Base-by-base conservation (phyloP, 2,113 vertebrate species). In the Colius striatus region DNA sequence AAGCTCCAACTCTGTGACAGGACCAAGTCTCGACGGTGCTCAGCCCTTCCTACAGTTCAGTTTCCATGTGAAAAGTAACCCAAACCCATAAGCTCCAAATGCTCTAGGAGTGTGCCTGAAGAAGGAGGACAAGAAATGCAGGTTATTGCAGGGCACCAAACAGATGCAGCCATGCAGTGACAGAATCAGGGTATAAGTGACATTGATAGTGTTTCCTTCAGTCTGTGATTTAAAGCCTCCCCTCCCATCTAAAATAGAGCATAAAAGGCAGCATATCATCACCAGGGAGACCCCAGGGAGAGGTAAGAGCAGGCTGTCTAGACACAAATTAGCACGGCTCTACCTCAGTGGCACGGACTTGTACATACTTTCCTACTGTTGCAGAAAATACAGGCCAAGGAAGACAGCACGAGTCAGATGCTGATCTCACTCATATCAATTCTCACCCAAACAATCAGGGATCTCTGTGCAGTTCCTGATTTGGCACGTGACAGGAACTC, bases 321-420 rank as follows among this genome's bases (percentile, higher is more conserved):
- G 78, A 88, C 75, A 77, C 34, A 20, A 50, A 58, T 27, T 1
- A 76, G 34, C 71, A 62, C 66, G 7, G 67, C 65, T 60, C 41
- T 58, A 20, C 27, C 78, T 72, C 38, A 4, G 61, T 2, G 53
- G 9, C 45, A 65, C 2, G 0, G 41, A 36, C 29, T 53, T 11
- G 20, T 6, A 2, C 0, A 7, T 8, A 23, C 53, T 4, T 29
- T 14, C 48, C 45, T 41, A 3, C 2, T 1, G 53, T 5, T 14
- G 65, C 73, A 84, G 66, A n/a, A 76, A 50, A 16, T 5, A 3
- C 0, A 0, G 30, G 18, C 27, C 53, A 23, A 23, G 73, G 65
- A 43, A 60, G 54, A 27, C 17, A 68, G 21, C 34, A 45, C 1
- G 3, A n/a, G 13, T 2, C 54, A 41, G 41, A 11, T 32, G 41